phyloP scores from a whole-genome alignment of 1,140 invertebrate genomes.

The Drosophila lacteicornis region DNA sequence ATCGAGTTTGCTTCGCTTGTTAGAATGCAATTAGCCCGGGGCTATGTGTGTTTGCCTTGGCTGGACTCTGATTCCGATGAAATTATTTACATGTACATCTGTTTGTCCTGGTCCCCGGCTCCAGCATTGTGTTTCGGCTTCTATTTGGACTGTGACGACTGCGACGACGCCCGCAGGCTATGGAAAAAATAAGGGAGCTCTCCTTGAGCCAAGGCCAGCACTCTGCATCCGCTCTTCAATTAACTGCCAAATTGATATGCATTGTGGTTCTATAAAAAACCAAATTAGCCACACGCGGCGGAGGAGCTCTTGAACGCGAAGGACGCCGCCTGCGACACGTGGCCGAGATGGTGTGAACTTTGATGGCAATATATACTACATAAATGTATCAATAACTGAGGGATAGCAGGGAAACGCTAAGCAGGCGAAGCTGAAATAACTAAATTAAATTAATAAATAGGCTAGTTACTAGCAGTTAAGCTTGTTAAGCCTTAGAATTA shows the following conservation, averaged over 20 bases:
- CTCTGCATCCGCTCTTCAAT: slow-evolving; percentile 50
- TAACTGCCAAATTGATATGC: slow-evolving; percentile 74
- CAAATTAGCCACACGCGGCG: slow-evolving; percentile 67
- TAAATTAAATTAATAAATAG: not conserved
- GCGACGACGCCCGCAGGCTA: slow-evolving; percentile 32
- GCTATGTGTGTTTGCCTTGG: slow-evolving; percentile 69
- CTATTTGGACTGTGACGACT: slow-evolving; percentile 45
- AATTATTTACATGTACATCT: slow-evolving; percentile 64
- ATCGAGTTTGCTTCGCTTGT: slow-evolving; percentile 80
- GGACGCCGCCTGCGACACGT: slow-evolving; percentile 51
- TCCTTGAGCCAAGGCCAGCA: not conserved
- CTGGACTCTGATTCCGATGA: slow-evolving; percentile 52
- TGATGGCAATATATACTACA: slow-evolving; percentile 15
- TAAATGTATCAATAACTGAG: slow-evolving; percentile 8
- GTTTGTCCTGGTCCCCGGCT: slow-evolving; percentile 30
- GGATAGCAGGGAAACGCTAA: not conserved
- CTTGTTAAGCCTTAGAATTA: not conserved
- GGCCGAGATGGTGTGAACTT: slow-evolving; percentile 55
- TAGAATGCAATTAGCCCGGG: slow-evolving; percentile 81
- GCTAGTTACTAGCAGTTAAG: not conserved
- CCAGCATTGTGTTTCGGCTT: slow-evolving; percentile 17
- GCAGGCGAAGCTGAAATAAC: not conserved
- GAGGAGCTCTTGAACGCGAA: slow-evolving; percentile 45
- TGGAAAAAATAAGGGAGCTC: slow-evolving; percentile 10
- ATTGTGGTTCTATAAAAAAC: slow-evolving; percentile 47